Evolutionary conservation across 2,113 vertebrate genomes (phyloP).

Genomic region (Paralichthys olivaceus): DNA sequence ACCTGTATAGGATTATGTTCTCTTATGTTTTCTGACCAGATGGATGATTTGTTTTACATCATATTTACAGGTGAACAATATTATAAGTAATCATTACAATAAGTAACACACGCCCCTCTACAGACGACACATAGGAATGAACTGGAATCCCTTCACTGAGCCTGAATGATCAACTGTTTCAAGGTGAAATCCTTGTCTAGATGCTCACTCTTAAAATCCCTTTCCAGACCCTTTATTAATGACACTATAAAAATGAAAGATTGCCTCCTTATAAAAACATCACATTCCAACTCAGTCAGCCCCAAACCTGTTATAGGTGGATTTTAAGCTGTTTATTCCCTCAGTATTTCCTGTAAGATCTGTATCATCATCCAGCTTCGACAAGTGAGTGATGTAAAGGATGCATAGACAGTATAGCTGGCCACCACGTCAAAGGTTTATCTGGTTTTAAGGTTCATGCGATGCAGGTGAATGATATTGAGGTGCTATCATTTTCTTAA

Average conservation of each 20-base stretch:
- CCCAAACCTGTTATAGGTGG: conserved; percentile 46
- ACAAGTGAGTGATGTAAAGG: conserved; percentile 14
- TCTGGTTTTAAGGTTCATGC: conserved; percentile 17
- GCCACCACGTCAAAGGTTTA: conserved; percentile 13
- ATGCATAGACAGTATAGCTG: neutral
- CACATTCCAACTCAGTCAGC: conserved; percentile 60
- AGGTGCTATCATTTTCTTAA: too few species aligned
- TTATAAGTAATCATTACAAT: neutral
- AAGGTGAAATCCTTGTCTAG: conserved; percentile 39
- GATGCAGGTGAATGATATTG: conserved; percentile 46
- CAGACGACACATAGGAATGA: conserved; percentile 13
- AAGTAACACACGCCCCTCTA: conserved; percentile 1
- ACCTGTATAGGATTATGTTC: neutral
- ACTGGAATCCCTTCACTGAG: conserved; percentile 3
- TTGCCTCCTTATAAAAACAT: conserved; percentile 72
- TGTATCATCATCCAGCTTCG: conserved; percentile 37
- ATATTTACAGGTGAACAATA: conserved; percentile 5
- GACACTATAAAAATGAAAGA: conserved; percentile 79
- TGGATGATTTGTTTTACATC: conserved; percentile 6
- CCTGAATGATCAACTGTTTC: conserved; percentile 30
- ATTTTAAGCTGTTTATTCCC: conserved; percentile 45
- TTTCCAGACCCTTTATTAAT: conserved; percentile 75
- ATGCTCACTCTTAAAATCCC: conserved; percentile 56
- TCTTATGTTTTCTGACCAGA: conserved; percentile 7
- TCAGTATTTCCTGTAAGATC: conserved; percentile 49